Conservation (phyloP, 2,113 vertebrate species). For the Alaudala cheleensis region DNA sequence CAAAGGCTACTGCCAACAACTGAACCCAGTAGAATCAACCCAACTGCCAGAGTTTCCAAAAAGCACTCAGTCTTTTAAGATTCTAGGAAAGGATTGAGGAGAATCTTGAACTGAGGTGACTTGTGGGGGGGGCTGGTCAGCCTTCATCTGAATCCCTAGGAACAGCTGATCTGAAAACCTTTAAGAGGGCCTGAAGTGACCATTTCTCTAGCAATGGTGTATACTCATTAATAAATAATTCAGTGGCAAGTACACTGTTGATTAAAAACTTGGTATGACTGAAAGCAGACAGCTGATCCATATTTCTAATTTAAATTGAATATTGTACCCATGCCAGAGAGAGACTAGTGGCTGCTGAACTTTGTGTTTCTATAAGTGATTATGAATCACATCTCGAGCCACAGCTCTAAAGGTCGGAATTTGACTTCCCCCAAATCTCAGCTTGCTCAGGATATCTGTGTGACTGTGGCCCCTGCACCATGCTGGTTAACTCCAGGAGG, state of each 20-base stretch:
- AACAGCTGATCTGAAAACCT: background rate
- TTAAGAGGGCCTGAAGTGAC: background rate
- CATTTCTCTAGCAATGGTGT: background rate
- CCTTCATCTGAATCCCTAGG: background rate
- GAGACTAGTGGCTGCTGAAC: background rate
- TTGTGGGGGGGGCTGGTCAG: background rate
- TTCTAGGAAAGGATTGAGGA: background rate
- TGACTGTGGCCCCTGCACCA: background rate
- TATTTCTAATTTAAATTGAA: background rate
- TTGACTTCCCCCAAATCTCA: background rate
- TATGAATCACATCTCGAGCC: background rate
- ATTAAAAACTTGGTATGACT: background rate
- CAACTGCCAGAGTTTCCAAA: background rate
- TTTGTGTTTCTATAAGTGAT: background rate
- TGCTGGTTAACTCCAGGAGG: background rate
- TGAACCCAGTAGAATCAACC: background rate
- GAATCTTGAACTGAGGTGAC: background rate
- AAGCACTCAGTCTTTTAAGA: background rate
- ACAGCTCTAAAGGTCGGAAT: background rate
- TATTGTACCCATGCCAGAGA: background rate
- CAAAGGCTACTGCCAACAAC: background rate
- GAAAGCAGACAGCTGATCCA: background rate
- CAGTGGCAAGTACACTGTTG: background rate
- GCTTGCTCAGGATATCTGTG: background rate
- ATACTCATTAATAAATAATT: background rate